These are phyloP conservation scores for Elanus axillaris DNA, from an alignment of 2,113 vertebrate genomes.

Conservation along the genomic window DNA sequence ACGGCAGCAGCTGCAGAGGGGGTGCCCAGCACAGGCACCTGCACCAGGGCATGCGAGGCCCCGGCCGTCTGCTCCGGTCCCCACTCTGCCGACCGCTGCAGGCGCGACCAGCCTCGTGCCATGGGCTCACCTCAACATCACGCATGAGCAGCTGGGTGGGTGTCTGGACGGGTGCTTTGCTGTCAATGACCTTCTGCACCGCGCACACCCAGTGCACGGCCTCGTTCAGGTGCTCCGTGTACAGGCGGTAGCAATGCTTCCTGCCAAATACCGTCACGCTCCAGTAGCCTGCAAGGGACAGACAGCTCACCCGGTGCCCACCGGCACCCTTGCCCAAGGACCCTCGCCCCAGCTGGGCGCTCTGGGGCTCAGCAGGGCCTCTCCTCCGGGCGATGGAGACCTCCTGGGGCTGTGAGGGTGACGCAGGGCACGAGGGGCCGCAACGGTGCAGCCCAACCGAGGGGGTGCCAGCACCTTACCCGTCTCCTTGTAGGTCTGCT, in stretches of 20 bases:
- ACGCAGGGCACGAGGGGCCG: fast-evolving
- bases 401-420: neutral
- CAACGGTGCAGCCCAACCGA: fast-evolving
- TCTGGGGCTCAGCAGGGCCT: fast-evolving
- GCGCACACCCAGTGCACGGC: slow-evolving; percentile 91
- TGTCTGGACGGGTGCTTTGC: slow-evolving; percentile 89
- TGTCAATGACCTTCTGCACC: slow-evolving; percentile 89
- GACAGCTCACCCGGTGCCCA: neutral
- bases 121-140: slow-evolving; percentile 83
- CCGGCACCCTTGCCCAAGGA: neutral
- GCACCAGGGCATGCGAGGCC: fast-evolving
- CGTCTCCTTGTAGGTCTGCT: slow-evolving; percentile 89
- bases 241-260: slow-evolving; percentile 89
- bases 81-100: fast-evolving
- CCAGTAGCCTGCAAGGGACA: slow-evolving; percentile 83
- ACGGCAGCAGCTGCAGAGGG: neutral
- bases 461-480: slow-evolving; percentile 67
- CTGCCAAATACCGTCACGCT: slow-evolving; percentile 90
- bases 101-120: fast-evolving
- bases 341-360: fast-evolving
- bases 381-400: fast-evolving
- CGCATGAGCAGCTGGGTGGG: slow-evolving; percentile 93
- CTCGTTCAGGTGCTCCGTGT: slow-evolving; percentile 89
- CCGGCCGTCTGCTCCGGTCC: fast-evolving
- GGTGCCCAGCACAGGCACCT: neutral